Evolutionary conservation across 2,888 invertebrate genomes (phyloP).

Genomic region (Pycnomerus fuliginosus): DNA sequence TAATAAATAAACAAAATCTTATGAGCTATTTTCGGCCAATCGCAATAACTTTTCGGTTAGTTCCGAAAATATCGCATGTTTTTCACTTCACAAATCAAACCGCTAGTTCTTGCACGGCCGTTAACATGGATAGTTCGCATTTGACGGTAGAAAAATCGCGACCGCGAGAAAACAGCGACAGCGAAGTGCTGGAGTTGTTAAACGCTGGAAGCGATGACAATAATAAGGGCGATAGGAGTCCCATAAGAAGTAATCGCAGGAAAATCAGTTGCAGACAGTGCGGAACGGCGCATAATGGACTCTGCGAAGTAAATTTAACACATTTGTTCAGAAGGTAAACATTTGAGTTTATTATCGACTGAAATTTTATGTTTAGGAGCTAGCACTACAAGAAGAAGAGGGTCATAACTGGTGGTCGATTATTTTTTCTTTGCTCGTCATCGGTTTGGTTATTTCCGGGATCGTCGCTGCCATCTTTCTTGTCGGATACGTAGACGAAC

Average conservation of each 20-base stretch:
- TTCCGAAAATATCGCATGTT: conserved; percentile 13
- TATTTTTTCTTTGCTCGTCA: conserved; percentile 82
- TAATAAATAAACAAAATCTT: neutral
- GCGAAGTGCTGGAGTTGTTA: conserved; percentile 30
- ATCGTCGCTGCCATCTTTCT: conserved; percentile 87
- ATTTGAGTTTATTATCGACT: neutral
- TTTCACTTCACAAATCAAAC: no score
- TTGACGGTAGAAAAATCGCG: conserved; percentile 7
- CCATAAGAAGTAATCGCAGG: no score
- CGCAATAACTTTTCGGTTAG: conserved; percentile 1
- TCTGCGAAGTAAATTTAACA: conserved; percentile 29
- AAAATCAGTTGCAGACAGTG: conserved; percentile 36
- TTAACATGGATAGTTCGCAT: conserved; percentile 10
- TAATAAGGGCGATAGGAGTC: conserved; percentile 14
- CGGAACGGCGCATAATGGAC: conserved; percentile 32
- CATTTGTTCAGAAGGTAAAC: no score
- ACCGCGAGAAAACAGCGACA: conserved; percentile 26
- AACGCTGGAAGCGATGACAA: conserved; percentile 20
- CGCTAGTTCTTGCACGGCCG: no score
- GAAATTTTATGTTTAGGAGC: conserved; percentile 59
- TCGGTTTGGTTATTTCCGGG: conserved; percentile 82
- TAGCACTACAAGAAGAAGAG: conserved; percentile 72
- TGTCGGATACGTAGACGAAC: conserved; percentile 86
- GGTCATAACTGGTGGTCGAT: conserved; percentile 90
- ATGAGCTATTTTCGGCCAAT: neutral